Base-by-base conservation (phyloP, 1,140 invertebrate species). In the Diachasmimorpha longicaudata region DNA sequence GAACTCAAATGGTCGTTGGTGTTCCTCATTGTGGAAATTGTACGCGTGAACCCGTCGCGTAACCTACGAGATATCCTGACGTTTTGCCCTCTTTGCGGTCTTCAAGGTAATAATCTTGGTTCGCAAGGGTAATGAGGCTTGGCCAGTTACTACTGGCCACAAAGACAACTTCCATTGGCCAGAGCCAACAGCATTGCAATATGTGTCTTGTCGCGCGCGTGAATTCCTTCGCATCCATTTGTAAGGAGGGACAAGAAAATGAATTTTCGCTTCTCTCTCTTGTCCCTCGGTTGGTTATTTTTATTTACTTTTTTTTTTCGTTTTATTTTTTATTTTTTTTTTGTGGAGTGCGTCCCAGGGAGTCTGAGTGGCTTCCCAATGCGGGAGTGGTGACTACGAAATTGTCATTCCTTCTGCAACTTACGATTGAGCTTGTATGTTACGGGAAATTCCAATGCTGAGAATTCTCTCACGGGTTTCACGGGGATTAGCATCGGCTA, bases 31-130 rank as follows among this genome's bases (percentile, higher is more conserved):
- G 58, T 63, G 23, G 23, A 63, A 63, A 63, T 31, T 21, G 58
- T 63, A 11, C 14, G 58, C 58, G 58, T 63, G 58, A 63, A 63
- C 58, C 58, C 58, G 58, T 63, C 58, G 58, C 42, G 58, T 74
- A 67, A 69, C 67, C 31, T 73, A 77, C 66, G 70, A 52, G 42
- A 48, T 69, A 72, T 63, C 21, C 58, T 37, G 66, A 52, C 69
- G 39, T 78, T 76, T 74, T 70, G 79, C 78, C 81, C 80, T 72
- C 75, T 81, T 81, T 86, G 83, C 81, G 84, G 84, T 85, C 58
- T 78, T 46, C 55, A 23, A 44, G 77, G 79, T 83, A 85, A 85
- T 83, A 84, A 86, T 83, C 79, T 81, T 66, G 74, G 77, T 75
- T 78, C 67, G 80, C 72, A 70, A 79, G 79, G 78, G 79, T 84